Percentiles rank a stretch among this genome's conserved stretches.
These are phyloP conservation scores for Drosophila koepferae DNA, from an alignment of 2,888 invertebrate species.

Conservation along the genomic window DNA sequence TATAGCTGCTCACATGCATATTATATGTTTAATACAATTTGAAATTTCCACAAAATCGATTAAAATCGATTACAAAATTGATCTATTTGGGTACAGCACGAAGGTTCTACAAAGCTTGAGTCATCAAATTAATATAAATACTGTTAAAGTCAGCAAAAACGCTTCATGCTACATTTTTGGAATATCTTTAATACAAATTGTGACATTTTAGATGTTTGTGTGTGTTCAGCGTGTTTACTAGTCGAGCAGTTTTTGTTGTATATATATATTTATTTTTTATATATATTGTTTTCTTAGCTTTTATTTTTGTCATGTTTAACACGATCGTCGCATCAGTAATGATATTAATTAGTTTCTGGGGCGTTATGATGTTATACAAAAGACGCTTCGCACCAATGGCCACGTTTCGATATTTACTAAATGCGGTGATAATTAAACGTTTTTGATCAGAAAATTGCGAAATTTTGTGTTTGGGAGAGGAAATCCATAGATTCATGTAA, in stretches of 20 bases:
- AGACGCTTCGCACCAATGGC: conserved; percentile 19
- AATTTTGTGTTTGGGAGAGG: neutral
- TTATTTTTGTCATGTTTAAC: conserved; percentile 43
- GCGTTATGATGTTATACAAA: conserved; percentile 46
- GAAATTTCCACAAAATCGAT: too few relatives aligned
- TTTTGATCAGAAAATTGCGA: conserved; percentile 9
- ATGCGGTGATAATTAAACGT: conserved; percentile 61
- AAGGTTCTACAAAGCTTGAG: neutral
- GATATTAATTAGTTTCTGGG: conserved; percentile 65
- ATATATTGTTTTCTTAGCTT: neutral
- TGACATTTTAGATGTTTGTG: too few relatives aligned
- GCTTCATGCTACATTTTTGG: neutral
- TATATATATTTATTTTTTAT: neutral
- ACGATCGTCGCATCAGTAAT: conserved; percentile 44
- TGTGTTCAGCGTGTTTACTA: neutral
- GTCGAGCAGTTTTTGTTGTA: neutral
- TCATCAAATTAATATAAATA: neutral
- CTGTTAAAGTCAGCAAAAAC: neutral
- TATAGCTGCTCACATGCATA: too few relatives aligned
- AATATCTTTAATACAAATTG: neutral
- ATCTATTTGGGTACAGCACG: neutral
- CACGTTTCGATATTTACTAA: conserved; percentile 22
- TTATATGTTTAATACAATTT: too few relatives aligned
- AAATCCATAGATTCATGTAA: neutral
- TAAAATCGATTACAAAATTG: neutral